phyloP scores from a whole-genome alignment of 2,888 invertebrate genomes.

The Lasioglossum zephyrum region DNA sequence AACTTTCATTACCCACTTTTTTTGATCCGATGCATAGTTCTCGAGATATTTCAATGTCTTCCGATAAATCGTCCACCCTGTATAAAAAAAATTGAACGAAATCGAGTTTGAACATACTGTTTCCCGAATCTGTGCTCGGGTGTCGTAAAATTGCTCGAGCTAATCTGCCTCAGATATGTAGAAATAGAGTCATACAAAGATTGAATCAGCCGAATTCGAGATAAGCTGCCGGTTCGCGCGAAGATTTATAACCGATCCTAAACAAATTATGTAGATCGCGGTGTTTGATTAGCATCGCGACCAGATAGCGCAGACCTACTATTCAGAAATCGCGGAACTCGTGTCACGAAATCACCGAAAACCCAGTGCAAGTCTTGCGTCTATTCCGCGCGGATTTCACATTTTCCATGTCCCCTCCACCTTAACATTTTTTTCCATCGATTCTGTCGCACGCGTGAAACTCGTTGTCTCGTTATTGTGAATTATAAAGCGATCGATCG shows the following conservation, averaged over 20 bases:
- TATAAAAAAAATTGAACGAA: not conserved
- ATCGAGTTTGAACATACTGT: fast-evolving
- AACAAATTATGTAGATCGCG: constrained; percentile 72
- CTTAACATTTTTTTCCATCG: constrained; percentile 4
- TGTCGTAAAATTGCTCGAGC: not conserved
- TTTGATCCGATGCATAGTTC: too few species aligned
- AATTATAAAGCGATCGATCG: constrained; percentile 11
- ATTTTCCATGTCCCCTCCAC: not conserved
- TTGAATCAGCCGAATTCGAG: constrained; percentile 62
- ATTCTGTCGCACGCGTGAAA: not conserved
- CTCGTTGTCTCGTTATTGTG: constrained; percentile 21
- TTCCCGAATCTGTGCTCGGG: not conserved
- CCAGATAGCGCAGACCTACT: constrained; percentile 33
- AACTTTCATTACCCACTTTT: too few species aligned
- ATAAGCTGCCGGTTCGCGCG: constrained; percentile 58
- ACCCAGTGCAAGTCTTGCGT: constrained; percentile 31
- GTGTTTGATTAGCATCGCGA: constrained; percentile 63
- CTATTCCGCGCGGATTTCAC: not conserved
- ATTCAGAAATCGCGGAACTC: constrained; percentile 15
- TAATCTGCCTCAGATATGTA: constrained; percentile 18
- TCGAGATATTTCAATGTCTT: too few species aligned
- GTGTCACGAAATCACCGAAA: constrained; percentile 3
- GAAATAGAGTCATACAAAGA: constrained; percentile 59
- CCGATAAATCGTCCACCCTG: too few species aligned
- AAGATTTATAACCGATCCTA: constrained; percentile 67